Percentiles rank a stretch among this genome's conserved stretches.
These are phyloP conservation scores for Cosmorhoe ocellata DNA, from an alignment of 2,888 invertebrate species.

Conservation along the genomic window DNA sequence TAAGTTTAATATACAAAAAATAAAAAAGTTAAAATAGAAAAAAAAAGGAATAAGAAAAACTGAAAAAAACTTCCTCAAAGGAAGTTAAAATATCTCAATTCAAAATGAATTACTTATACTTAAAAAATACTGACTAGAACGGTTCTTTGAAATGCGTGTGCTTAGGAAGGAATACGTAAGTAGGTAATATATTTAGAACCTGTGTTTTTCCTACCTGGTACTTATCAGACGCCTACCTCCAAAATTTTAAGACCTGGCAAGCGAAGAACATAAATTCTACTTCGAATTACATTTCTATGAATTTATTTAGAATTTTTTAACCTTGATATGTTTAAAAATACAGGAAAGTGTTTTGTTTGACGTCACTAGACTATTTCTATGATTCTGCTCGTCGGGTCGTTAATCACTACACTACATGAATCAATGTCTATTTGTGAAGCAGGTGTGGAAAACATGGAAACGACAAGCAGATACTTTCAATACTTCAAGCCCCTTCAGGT, in stretches of 20 bases:
- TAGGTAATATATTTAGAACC: slow-evolving; percentile 1
- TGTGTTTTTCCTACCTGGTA: slow-evolving; percentile 22
- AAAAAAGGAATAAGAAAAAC: too few relatives aligned
- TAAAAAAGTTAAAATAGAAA: too few relatives aligned
- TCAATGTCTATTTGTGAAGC: slow-evolving; percentile 69
- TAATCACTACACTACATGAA: slow-evolving; percentile 59
- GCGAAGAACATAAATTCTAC: slow-evolving; percentile 35
- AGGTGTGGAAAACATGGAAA: slow-evolving; percentile 57
- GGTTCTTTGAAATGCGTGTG: too few relatives aligned
- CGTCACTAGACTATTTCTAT: slow-evolving; percentile 69
- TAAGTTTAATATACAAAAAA: too few relatives aligned
- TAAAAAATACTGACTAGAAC: too few relatives aligned
- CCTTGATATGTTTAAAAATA: slow-evolving; percentile 53
- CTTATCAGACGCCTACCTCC: too few relatives aligned
- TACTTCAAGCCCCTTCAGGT: slow-evolving; percentile 53
- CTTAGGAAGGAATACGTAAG: too few relatives aligned
- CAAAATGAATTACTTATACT: too few relatives aligned
- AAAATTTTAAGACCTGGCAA: slow-evolving; percentile 36
- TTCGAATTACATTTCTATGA: slow-evolving; percentile 31
- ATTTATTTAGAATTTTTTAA: slow-evolving; percentile 39
- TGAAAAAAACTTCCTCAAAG: too few relatives aligned
- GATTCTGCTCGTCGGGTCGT: slow-evolving; percentile 48
- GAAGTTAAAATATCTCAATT: too few relatives aligned
- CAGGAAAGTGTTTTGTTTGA: slow-evolving; percentile 60
- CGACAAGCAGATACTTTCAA: slow-evolving; percentile 55